Percentiles rank a stretch among this genome's conserved stretches.
Conservation (phyloP, 2,113 vertebrate species). For the Odocoileus virginianus region DNA sequence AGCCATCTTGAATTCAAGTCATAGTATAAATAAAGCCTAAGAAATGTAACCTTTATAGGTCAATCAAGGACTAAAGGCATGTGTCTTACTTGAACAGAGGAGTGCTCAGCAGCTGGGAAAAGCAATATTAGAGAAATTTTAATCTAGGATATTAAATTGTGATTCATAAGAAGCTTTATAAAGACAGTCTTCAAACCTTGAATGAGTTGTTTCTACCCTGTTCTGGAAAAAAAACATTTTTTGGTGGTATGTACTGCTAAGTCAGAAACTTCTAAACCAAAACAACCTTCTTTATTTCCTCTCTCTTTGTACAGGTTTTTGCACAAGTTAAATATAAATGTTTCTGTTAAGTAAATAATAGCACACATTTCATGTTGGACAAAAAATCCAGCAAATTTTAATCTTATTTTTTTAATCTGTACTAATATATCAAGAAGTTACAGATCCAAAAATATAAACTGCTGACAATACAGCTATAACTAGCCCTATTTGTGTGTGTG, state of each 20-base stretch:
- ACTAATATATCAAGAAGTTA: background rate
- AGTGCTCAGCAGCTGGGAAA: background rate
- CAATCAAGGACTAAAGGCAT: background rate
- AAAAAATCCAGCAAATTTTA: background rate
- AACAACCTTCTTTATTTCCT: background rate
- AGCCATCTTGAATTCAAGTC: background rate
- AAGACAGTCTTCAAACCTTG: background rate
- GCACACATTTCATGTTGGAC: background rate
- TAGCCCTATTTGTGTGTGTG: rapidly evolving
- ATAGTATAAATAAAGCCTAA: background rate
- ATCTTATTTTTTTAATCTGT: background rate
- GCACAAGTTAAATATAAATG: background rate
- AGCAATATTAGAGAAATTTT: background rate
- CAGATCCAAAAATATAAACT: background rate
- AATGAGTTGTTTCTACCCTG: background rate
- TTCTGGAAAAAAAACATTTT: background rate
- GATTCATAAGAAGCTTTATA: background rate
- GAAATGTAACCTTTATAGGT: background rate
- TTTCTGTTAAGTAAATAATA: background rate
- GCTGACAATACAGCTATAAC: background rate
- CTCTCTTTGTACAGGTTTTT: background rate
- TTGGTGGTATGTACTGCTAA: background rate
- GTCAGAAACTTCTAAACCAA: background rate
- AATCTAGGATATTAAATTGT: background rate
- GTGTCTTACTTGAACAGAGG: background rate